Evolutionary conservation across 2,113 vertebrate species (phyloP).

Genomic region (Poecilia latipinna): DNA sequence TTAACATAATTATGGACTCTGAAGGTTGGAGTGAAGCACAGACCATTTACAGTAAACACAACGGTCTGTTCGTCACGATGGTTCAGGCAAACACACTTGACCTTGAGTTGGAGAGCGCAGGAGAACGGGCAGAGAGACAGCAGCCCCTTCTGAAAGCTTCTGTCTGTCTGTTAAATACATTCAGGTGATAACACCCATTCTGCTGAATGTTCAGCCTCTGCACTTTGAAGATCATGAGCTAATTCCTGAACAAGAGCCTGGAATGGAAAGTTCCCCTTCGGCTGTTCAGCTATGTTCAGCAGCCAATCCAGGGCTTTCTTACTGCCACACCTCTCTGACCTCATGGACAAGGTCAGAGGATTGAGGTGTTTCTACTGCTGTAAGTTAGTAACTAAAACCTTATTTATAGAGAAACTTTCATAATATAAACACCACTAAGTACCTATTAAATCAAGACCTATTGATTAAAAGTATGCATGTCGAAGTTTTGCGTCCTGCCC

Average conservation of each 20-base stretch:
- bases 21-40: conserved; percentile 3
- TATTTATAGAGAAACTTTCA: neutral
- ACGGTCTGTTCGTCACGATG: conserved; percentile 11
- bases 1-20: conserved; percentile 39
- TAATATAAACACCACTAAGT: neutral
- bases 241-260: conserved; percentile 5
- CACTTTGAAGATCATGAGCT: conserved; percentile 7
- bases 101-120: conserved; percentile 11
- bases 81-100: conserved; percentile 13
- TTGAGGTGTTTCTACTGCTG: neutral
- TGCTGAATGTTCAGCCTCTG: neutral
- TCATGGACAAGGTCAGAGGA: conserved; percentile 32
- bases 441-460: too few species aligned
- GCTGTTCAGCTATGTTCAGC: conserved; percentile 34
- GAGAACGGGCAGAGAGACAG: conserved; percentile 29
- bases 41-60: conserved; percentile 2
- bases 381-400: neutral
- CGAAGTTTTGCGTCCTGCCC: too few species aligned
- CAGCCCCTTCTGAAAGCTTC: conserved; percentile 4
- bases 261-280: conserved; percentile 1
- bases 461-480: too few species aligned
- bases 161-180: conserved; percentile 1
- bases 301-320: conserved; percentile 42
- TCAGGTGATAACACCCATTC: neutral
- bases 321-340: conserved; percentile 3